Evolutionary conservation across 2,888 invertebrate species (phyloP), one percentile per base, ranked within the genome.

Genomic region (Thysanoteuthis rhombus): DNA sequence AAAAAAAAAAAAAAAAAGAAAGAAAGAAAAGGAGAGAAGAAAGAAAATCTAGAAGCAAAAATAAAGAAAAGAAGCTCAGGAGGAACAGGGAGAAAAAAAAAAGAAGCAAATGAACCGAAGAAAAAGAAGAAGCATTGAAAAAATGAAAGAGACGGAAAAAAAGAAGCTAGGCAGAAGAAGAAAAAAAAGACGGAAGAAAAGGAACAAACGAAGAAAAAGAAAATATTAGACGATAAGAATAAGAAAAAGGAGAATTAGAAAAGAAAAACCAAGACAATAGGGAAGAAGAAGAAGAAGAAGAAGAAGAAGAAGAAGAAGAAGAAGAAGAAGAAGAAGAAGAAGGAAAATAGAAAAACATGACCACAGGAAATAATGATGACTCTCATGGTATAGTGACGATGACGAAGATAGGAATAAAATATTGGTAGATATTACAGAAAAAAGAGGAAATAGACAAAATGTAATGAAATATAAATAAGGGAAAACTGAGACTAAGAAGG

Each of bases 81-180:
- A 32, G 19, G 12, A 75, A n/a, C 10, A 19, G n/a, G 8, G 6
- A 16, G 2, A 75, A 16, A 16, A n/a, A 1, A 2, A 32, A n/a
- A n/a, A 75, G n/a, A 0, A 75, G n/a, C 2, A 75, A 10, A 5
- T 12, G 8, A 3, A n/a, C 16, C 12, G 10, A 12, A 0, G 16
- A n/a, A n/a, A 16, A 12, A 10, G 2, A 32, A 1, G 47, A 22
- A 3, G 5, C 0, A 58, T 1, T 0, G 6, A 0, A 28, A 32
- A 8, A 0, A 58, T 0, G 0, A 28, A 12, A 75, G 10, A n/a
- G 16, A 12, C 1, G 1, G 0, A 19, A 16, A 19, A n/a, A 5
- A 75, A 16, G n/a, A 52, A 0, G 25, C 0, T 2, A 52, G 25
- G 22, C 22, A 52, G 10, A 16, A 32, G 19, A 5, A n/a, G 75